Evolutionary conservation across 2,113 vertebrate genomes (phyloP).

Genomic region (Brienomyrus longianalis): DNA sequence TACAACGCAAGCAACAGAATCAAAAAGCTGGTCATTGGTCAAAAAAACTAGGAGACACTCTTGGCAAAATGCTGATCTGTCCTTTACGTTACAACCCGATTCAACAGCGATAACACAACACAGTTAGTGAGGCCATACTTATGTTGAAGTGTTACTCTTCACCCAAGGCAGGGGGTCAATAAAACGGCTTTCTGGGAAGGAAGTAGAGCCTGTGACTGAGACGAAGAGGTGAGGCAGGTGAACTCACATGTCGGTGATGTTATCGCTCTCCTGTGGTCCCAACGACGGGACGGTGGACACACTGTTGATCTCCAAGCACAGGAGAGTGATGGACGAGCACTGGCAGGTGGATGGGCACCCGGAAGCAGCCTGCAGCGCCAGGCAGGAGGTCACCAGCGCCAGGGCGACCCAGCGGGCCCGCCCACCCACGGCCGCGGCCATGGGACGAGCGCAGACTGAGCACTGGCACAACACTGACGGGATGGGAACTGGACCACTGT

Average conservation of each 20-base stretch:
- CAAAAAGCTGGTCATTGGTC: not conserved
- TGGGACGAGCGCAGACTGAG: slow-evolving; percentile 24
- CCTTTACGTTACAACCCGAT: not conserved
- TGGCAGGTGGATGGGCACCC: slow-evolving; percentile 58
- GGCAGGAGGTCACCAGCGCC: slow-evolving; percentile 38
- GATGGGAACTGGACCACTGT: not conserved
- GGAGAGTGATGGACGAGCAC: slow-evolving; percentile 57
- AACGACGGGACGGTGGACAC: slow-evolving; percentile 52
- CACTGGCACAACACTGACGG: not conserved
- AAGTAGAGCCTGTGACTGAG: not conserved
- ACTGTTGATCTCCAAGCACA: slow-evolving; percentile 55
- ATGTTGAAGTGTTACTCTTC: not conserved
- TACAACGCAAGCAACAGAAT: not conserved
- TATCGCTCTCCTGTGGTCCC: slow-evolving; percentile 58
- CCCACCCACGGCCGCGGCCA: slow-evolving; percentile 15
- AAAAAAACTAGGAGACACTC: not conserved
- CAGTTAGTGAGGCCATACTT: not conserved
- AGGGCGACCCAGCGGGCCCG: slow-evolving; percentile 12
- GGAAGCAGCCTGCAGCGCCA: slow-evolving; percentile 34
- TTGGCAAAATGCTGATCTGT: not conserved
- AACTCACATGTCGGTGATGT: slow-evolving; percentile 71
- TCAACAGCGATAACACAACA: not conserved
- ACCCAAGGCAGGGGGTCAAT: not conserved
- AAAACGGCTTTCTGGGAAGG: not conserved
- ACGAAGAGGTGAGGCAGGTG: not conserved